phyloP scores from a whole-genome alignment of 2,113 vertebrate species.

The Nothobranchius kuhntae region DNA sequence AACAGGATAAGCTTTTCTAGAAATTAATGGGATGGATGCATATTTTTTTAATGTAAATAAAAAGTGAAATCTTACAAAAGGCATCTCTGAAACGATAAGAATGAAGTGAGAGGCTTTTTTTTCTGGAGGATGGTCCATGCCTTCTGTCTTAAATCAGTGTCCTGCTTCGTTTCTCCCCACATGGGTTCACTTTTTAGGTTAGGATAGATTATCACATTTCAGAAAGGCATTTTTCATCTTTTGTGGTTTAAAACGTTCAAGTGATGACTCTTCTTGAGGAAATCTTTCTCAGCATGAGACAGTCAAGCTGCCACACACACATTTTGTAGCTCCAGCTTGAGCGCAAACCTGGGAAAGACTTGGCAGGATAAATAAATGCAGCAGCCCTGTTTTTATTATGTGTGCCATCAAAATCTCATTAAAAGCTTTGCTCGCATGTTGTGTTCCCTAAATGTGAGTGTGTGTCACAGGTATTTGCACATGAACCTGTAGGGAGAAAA shows the following conservation, averaged over 20 bases:
- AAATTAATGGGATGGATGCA: no score
- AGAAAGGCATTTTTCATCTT: slow-evolving; percentile 16
- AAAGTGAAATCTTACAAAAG: no score
- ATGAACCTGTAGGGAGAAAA: slow-evolving; percentile 1
- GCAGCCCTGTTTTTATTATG: slow-evolving; percentile 11
- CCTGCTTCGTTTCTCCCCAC: not conserved
- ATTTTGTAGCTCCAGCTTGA: slow-evolving; percentile 22
- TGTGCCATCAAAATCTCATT: slow-evolving; percentile 23
- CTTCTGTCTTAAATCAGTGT: not conserved
- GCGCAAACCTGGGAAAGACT: slow-evolving; percentile 37
- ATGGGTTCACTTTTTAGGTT: slow-evolving; percentile 18
- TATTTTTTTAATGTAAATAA: no score
- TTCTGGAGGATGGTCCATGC: no score
- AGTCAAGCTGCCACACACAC: slow-evolving; percentile 6
- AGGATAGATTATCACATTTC: slow-evolving; percentile 6
- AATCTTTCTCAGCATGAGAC: slow-evolving; percentile 37
- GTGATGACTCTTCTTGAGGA: slow-evolving; percentile 15
- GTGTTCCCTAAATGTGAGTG: slow-evolving; percentile 3
- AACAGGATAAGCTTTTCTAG: no score
- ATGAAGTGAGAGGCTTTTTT: no score
- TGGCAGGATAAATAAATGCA: slow-evolving; percentile 15
- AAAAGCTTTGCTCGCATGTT: not conserved
- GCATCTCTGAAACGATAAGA: no score
- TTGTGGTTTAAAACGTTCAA: slow-evolving; percentile 29
- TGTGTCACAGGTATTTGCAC: slow-evolving; percentile 14